Base-by-base conservation (phyloP, 2,888 invertebrate species). In the Dioctria linearis region DNA sequence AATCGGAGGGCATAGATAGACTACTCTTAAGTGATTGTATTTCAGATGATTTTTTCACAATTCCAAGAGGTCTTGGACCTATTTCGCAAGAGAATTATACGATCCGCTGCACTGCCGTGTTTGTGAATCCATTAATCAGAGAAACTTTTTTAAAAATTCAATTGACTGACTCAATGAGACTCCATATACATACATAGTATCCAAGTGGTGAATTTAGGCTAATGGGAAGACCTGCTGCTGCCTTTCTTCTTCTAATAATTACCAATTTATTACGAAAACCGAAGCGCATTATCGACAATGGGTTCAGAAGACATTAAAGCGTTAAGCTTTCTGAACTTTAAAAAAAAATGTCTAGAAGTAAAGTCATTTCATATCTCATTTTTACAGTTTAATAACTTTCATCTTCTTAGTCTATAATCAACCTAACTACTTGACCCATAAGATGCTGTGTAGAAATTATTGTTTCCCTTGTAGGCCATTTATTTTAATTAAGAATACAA, bases 321-420 rank as follows among this genome's bases (percentile, higher is more conserved):
- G 49, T 37, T 46, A 13, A 51, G 39, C 54, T 43, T 13, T 46
- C 43, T 49, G 25, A 25, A n/a, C 51, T 69, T 61, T 69, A 69
- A 51, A 51, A 37, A 69, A 42, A 42, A 65, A 40, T 65, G 37
- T 54, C 54, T 25, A 25, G 25, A 25, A 61, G 6, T 57, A 11
- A 39, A 61, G 61, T 6, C 6, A 25, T 51, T 25, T 39, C 37
- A 61, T 61, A 61, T 4, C 6, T 5, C 37, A 61, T 61, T 61
- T 61, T 61, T 25, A 61, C 42, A 42, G 42, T 59, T 57, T 73
- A 73, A 73, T 57, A 25, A 57, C 59, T 42, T 73, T 73, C 73
- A 73, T 73, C 25, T 25, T 25, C 25, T 73, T 57, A 73, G 42
- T 13, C 6, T 57, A 13, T 43, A 73, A 57, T 73, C 13, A 42